phyloP scores from a whole-genome alignment of 2,113 vertebrate species.

The Phalacrocorax carbo region DNA sequence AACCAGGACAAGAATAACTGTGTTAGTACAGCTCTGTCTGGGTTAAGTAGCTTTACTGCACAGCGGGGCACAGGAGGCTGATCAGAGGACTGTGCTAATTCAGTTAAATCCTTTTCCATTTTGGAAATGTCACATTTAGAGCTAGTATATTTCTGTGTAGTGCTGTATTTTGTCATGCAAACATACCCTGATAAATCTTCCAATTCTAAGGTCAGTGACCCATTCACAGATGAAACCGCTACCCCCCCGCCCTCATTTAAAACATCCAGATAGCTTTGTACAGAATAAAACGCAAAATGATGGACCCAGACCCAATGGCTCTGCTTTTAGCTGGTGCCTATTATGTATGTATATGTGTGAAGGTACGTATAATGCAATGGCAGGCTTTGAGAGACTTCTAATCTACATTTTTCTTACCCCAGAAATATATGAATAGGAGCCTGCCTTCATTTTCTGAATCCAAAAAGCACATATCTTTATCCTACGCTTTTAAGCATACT shows the following conservation, averaged over 20 bases:
- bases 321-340: neutral
- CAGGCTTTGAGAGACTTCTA: slow-evolving; percentile 18
- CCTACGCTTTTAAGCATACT: neutral
- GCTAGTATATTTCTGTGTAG: neutral
- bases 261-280: neutral
- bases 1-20: slow-evolving; percentile 35
- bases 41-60: slow-evolving; percentile 62
- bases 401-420: slow-evolving; percentile 13
- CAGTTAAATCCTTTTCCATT: slow-evolving; percentile 64
- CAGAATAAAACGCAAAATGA: neutral
- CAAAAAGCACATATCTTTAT: neutral
- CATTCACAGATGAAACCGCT: neutral
- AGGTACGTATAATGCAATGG: neutral
- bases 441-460: slow-evolving; percentile 15
- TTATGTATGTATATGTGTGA: neutral
- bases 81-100: slow-evolving; percentile 65
- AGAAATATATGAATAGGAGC: neutral
- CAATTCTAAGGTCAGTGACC: slow-evolving; percentile 35
- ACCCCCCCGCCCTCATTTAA: neutral
- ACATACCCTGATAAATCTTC: slow-evolving; percentile 43
- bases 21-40: slow-evolving; percentile 47
- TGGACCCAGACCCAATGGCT: slow-evolving; percentile 3
- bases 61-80: slow-evolving; percentile 57
- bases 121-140: slow-evolving; percentile 55
- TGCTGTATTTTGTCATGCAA: slow-evolving; percentile 50